Evolutionary conservation across 2,888 invertebrate species (phyloP).

Genomic region (Hirtodrosophila histrioides): DNA sequence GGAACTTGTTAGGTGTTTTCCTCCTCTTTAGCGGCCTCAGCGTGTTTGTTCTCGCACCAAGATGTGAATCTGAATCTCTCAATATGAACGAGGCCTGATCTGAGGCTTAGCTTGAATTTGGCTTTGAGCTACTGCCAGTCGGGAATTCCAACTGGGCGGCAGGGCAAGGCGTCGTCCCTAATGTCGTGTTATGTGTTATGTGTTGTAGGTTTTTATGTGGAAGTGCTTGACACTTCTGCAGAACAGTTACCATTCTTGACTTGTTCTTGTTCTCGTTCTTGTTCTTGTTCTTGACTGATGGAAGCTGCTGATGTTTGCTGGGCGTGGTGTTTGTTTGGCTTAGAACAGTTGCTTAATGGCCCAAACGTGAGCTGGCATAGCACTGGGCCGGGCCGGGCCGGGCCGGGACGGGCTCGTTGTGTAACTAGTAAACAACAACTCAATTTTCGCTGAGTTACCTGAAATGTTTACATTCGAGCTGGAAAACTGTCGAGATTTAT

Average conservation of each 20-base stretch:
- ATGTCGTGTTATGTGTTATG: constrained; percentile 10
- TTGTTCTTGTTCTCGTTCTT: background rate
- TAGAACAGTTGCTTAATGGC: constrained; percentile 56
- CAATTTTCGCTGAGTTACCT: background rate
- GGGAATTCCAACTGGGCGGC: constrained; percentile 7
- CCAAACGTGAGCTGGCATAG: constrained; percentile 63
- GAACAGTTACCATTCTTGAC: constrained; percentile 53
- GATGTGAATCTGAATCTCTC: constrained; percentile 60
- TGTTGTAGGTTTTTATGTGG: constrained; percentile 51
- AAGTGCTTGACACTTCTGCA: constrained; percentile 65
- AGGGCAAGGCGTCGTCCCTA: constrained; percentile 20
- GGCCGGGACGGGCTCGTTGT: background rate
- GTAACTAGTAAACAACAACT: constrained; percentile 9
- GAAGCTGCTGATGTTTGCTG: constrained; percentile 22
- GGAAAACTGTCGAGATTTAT: too few species aligned
- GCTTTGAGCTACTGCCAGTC: too few species aligned
- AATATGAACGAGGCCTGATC: constrained; percentile 63
- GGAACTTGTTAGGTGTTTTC: constrained; percentile 62
- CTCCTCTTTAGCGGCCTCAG: constrained; percentile 11
- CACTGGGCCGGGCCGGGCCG: background rate
- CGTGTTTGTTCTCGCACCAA: constrained; percentile 36
- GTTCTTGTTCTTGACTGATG: constrained; percentile 12
- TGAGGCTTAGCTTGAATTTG: constrained; percentile 2
- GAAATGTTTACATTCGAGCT: background rate
- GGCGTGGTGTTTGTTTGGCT: constrained; percentile 26